Evolutionary conservation across 2,797 vertebrate species (phyloP).

Genomic region (Vultur gryphus): DNA sequence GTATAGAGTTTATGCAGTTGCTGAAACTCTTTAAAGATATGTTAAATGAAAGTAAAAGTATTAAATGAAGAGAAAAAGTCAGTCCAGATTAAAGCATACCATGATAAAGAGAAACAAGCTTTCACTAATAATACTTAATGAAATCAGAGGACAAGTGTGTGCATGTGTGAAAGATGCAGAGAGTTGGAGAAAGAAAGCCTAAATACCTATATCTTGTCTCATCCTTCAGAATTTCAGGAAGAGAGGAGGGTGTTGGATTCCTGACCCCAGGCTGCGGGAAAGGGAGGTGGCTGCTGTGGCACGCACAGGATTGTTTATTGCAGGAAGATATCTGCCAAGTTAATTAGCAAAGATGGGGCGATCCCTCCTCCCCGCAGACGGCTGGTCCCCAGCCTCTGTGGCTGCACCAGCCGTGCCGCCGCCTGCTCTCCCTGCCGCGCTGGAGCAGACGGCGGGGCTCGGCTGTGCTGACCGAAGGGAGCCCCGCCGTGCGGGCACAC

Average conservation of each 20-base stretch:
- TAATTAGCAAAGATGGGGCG: rapidly evolving
- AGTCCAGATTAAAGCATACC: not conserved
- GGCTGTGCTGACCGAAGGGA: not conserved
- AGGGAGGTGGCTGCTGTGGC: not conserved
- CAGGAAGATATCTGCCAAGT: rapidly evolving
- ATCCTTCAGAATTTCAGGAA: not conserved
- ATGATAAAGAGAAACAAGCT: not conserved
- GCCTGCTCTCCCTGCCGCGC: rapidly evolving
- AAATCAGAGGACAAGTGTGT: not conserved
- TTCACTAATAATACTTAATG: not conserved
- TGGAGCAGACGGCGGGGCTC: rapidly evolving
- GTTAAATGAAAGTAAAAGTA: not conserved
- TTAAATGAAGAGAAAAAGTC: not conserved
- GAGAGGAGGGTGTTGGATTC: rapidly evolving
- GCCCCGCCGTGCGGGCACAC: rapidly evolving
- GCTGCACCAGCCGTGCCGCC: not conserved
- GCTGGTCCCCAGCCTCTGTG: rapidly evolving
- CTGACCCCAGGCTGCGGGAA: not conserved
- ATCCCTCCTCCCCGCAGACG: rapidly evolving
- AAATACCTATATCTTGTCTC: rapidly evolving
- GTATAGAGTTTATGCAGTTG: not conserved
- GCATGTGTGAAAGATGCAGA: rapidly evolving
- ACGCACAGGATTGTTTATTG: rapidly evolving
- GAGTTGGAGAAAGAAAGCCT: not conserved
- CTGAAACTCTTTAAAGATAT: not conserved